Evolutionary conservation across 2,113 vertebrate species (phyloP), one percentile per base, ranked within the genome.

Genomic region (Thalassoma bifasciatum): DNA sequence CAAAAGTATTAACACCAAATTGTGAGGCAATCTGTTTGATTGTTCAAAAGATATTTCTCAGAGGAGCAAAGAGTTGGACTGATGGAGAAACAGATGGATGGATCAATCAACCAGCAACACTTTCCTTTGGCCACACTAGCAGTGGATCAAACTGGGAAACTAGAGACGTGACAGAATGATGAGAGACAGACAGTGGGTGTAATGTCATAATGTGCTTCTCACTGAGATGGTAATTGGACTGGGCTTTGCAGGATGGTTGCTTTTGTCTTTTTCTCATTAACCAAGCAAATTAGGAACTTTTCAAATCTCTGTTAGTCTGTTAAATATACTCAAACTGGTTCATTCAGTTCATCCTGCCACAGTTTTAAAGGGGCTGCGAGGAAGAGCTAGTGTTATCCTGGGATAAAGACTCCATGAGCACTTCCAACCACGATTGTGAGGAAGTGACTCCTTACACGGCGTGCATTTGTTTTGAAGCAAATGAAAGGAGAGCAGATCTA

Each of bases 181-280:
- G 54, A 49, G 53, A 78, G 60, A 30, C 34, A 72, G 24, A 75
- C 59, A 46, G 38, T 54, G 62, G 54, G 70, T 24, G 66, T 49
- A 50, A 61, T 54, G 75, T 73, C 56, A 54, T n/a, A 75, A 74
- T 51, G 52, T 38, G 64, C 62, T 54, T 78, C 85, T 77, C 62
- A 60, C 62, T 40, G 49, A 73, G 52, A 74, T 65, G 72, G 75
- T 86, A 89, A 89, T 86, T 89, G 79, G 77, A 86, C 66, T 70
- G 82, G 66, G 78, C 68, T 86, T 84, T 82, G 70, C 61, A 30
- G 69, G 67, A 75, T 75, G 72, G 63, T 50, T 42, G 54, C 81
- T 85, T 30, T 89, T 87, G 83, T 88, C 72, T 71, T 73, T 87
- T 86, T 82, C 72, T 83, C 75, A 89, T 89, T 87, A 90, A 84